A percentile compares a stretch with the other conserved stretches of the same genome.
Conservation (phyloP, 2,113 vertebrate genomes). For the Ameiurus melas region DNA sequence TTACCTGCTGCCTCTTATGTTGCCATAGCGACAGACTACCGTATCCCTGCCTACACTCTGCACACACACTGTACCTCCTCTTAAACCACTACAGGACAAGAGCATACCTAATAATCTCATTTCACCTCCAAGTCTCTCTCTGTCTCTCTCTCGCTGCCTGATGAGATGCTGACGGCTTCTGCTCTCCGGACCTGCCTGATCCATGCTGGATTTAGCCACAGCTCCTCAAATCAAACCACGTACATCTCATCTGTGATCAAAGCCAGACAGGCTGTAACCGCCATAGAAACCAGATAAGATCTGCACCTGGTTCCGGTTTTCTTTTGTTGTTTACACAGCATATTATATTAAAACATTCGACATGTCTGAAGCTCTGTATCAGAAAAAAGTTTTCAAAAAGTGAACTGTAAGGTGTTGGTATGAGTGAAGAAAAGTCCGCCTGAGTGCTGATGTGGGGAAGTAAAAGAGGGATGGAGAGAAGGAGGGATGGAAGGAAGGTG, state of each 20-base stretch:
- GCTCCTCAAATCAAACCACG: background rate
- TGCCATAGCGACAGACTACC: no score
- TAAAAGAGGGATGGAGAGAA: background rate
- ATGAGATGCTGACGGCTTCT: background rate
- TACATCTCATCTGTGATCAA: no score
- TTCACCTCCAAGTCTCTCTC: no score
- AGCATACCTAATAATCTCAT: no score
- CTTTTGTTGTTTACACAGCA: background rate
- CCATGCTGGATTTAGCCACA: no score
- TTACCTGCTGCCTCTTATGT: no score
- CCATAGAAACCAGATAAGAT: no score
- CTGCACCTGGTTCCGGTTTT: background rate
- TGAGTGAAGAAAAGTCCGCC: background rate
- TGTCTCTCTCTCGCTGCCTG: background rate
- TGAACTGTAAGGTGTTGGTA: background rate
- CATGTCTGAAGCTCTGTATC: background rate
- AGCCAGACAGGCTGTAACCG: no score
- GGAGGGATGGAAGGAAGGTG: background rate
- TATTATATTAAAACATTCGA: background rate
- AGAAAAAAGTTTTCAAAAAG: background rate
- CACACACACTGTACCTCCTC: no score
- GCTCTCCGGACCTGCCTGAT: background rate
- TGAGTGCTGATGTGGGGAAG: background rate
- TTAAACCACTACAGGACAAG: no score
- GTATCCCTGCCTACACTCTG: no score